Percentiles rank a stretch among this genome's conserved stretches.
phyloP scores from a whole-genome alignment of 1,140 invertebrate genomes.

The Ips typographus region DNA sequence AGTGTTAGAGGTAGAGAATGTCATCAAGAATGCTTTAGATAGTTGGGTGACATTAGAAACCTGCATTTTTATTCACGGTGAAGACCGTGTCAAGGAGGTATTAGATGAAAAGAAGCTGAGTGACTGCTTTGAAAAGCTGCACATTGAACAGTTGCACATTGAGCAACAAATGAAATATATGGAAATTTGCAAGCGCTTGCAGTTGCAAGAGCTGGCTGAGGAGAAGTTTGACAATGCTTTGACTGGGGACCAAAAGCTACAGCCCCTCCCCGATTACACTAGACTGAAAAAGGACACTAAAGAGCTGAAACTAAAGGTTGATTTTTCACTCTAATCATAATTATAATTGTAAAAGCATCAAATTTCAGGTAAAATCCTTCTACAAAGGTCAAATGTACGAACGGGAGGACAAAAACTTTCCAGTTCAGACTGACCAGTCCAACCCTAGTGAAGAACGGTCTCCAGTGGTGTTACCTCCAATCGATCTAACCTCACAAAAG shows the following conservation, averaged over 20 bases:
- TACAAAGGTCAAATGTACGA: constrained; percentile 50
- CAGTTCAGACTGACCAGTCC: constrained; percentile 39
- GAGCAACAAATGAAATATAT: constrained; percentile 54
- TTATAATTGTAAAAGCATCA: neutral
- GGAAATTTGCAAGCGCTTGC: constrained; percentile 57
- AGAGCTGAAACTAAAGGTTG: constrained; percentile 56
- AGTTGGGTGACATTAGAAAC: constrained; percentile 64
- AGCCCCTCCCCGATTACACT: constrained; percentile 60
- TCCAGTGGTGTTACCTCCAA: constrained; percentile 55
- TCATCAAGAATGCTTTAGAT: constrained; percentile 57
- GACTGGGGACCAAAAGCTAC: constrained; percentile 49
- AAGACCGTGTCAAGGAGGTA: constrained; percentile 58
- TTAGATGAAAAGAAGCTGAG: constrained; percentile 58
- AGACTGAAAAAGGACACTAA: constrained; percentile 60
- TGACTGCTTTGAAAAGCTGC: constrained; percentile 57
- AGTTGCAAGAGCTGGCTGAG: constrained; percentile 59
- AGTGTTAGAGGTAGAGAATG: constrained; percentile 38
- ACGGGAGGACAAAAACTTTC: constrained; percentile 41
- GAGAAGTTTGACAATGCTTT: constrained; percentile 53
- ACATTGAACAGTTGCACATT: constrained; percentile 39
- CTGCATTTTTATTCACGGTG: constrained; percentile 58
- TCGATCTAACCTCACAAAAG: constrained; percentile 59
- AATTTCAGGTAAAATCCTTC: constrained; percentile 55
- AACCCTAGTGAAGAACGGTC: constrained; percentile 35
- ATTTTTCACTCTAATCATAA: neutral